phyloP scores from a whole-genome alignment of 2,888 invertebrate genomes.

The Eilema caniola region DNA sequence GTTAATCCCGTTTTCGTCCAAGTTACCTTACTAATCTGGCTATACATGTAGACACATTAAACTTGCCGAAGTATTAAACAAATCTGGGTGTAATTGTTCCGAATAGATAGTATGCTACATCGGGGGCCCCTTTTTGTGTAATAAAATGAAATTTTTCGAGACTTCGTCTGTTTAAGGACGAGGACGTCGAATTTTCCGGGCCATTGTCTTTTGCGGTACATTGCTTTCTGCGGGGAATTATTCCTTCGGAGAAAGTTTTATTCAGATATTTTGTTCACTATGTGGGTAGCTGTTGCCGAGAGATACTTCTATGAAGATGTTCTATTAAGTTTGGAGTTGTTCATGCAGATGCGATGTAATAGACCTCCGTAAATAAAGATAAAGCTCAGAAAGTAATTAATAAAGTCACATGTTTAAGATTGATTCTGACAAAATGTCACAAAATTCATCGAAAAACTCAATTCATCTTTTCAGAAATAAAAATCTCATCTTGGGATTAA shows the following conservation, averaged over 20 bases:
- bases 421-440: background rate
- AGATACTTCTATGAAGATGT: conserved; percentile 4
- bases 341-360: background rate
- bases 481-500: no score
- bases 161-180: conserved; percentile 23
- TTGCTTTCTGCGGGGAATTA: conserved; percentile 20
- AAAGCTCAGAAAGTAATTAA: background rate
- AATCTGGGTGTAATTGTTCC: background rate
- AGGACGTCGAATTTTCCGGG: conserved; percentile 24
- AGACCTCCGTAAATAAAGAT: background rate
- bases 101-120: conserved; percentile 4
- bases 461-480: background rate
- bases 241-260: conserved; percentile 18
- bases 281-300: conserved; percentile 1
- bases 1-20: background rate
- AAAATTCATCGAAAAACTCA: background rate
- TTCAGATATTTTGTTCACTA: conserved; percentile 16
- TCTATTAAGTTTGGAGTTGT: background rate
- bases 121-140: conserved; percentile 17
- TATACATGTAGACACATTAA: background rate
- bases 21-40: background rate
- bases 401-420: background rate
- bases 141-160: conserved; percentile 22
- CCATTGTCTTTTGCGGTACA: conserved; percentile 17
- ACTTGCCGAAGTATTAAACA: background rate